Evolutionary conservation across 2,113 vertebrate species (phyloP).

Genomic region (Equus quagga): DNA sequence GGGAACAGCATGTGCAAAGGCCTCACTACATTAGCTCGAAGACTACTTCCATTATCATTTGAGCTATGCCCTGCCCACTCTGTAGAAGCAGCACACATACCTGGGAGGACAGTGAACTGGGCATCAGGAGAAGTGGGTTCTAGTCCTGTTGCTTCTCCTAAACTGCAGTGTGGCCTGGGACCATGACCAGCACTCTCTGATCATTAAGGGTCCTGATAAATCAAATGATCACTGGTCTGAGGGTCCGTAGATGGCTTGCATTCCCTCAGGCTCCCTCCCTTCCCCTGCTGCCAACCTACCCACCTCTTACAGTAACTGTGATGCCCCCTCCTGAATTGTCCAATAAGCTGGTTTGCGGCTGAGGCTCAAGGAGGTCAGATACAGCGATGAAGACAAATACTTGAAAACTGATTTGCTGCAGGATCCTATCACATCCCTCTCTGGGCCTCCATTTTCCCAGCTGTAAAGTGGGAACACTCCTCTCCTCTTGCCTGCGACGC

Average conservation of each 20-base stretch:
- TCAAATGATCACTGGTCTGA: not conserved
- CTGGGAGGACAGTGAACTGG: not conserved
- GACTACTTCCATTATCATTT: not conserved
- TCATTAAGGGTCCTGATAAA: not conserved
- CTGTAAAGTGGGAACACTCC: not conserved
- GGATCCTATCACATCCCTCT: not conserved
- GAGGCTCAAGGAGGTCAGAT: not conserved
- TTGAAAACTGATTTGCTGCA: not conserved
- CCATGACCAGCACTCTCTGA: not conserved
- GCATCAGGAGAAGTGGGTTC: not conserved
- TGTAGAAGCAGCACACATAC: fast-evolving
- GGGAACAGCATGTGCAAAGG: not conserved
- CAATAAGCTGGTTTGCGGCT: not conserved
- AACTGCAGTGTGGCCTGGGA: not conserved
- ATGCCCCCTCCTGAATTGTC: not conserved
- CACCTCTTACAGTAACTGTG: not conserved
- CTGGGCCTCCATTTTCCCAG: not conserved
- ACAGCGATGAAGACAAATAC: not conserved
- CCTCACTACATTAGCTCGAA: not conserved
- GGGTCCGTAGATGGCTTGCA: not conserved
- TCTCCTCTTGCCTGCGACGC: not conserved
- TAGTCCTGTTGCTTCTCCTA: not conserved
- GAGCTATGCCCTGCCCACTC: not conserved
- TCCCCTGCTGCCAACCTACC: not conserved
- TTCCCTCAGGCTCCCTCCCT: not conserved